A percentile compares a stretch with the other conserved stretches of the same genome.
Conservation (phyloP, 2,113 vertebrate genomes). For the Nothoprocta perdicaria region DNA sequence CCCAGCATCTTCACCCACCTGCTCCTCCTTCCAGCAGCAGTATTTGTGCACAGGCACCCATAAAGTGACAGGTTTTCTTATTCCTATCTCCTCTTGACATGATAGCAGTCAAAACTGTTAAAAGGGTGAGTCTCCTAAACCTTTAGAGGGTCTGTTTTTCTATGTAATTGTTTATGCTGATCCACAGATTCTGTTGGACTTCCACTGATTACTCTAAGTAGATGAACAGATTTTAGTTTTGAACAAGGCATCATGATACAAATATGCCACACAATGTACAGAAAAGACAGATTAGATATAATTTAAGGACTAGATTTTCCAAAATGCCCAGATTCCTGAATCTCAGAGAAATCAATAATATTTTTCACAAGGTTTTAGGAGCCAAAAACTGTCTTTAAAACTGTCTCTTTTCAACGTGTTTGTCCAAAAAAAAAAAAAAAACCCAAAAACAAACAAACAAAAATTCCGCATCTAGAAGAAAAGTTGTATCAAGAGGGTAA, state of each 20-base stretch:
- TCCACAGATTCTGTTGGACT: background rate
- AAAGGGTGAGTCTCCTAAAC: background rate
- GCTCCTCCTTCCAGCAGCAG: background rate
- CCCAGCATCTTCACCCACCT: background rate
- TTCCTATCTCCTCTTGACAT: background rate
- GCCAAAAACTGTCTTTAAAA: background rate
- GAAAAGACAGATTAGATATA: background rate
- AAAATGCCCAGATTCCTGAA: background rate
- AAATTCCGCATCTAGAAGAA: background rate
- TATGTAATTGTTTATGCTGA: background rate
- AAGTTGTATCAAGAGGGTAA: background rate
- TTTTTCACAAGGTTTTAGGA: background rate
- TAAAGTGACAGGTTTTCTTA: background rate
- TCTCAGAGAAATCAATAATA: background rate
- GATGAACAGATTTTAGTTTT: background rate
- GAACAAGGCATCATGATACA: background rate
- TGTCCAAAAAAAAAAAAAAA: background rate
- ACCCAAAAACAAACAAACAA: no score
- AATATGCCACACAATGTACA: background rate
- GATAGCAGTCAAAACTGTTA: background rate
- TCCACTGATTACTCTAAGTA: background rate
- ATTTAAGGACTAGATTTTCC: background rate
- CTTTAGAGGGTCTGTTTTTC: background rate
- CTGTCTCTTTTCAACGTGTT: background rate
- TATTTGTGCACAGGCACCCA: background rate